Evolutionary conservation across 2,888 invertebrate genomes (phyloP).

Genomic region (Lucinisca nassula): DNA sequence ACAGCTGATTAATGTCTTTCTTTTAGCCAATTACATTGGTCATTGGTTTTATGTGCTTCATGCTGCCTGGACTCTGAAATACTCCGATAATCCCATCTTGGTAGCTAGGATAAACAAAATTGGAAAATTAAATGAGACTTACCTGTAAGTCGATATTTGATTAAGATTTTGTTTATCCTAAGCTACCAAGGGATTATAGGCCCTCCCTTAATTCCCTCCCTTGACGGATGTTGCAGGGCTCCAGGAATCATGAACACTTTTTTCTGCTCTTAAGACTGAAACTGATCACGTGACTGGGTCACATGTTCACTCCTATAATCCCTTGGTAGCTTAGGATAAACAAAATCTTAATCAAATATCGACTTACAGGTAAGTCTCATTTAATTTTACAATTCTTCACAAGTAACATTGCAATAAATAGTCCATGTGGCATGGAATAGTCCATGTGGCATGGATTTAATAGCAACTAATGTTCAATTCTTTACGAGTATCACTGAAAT

Average conservation of each 20-base stretch:
- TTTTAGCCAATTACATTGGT: background rate
- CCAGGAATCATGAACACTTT: background rate
- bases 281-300: background rate
- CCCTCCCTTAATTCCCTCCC: too few relatives aligned
- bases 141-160: background rate
- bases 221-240: background rate
- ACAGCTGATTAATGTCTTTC: background rate
- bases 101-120: too few relatives aligned
- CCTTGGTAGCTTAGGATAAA: too few relatives aligned
- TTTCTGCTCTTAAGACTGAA: background rate
- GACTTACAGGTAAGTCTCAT: too few relatives aligned
- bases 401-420: too few relatives aligned
- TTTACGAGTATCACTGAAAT: too few relatives aligned
- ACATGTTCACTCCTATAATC: background rate
- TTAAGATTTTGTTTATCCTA: constrained; percentile 4
- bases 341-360: too few relatives aligned
- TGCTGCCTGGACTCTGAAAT: background rate
- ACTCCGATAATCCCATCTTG: background rate
- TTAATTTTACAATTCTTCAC: too few relatives aligned
- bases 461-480: too few relatives aligned
- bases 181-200: background rate
- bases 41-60: background rate
- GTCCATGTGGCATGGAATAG: too few relatives aligned
- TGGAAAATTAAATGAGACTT: background rate
- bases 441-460: too few relatives aligned